Evolutionary conservation across 2,113 vertebrate species (phyloP).

Genomic region (Carlito syrichta): DNA sequence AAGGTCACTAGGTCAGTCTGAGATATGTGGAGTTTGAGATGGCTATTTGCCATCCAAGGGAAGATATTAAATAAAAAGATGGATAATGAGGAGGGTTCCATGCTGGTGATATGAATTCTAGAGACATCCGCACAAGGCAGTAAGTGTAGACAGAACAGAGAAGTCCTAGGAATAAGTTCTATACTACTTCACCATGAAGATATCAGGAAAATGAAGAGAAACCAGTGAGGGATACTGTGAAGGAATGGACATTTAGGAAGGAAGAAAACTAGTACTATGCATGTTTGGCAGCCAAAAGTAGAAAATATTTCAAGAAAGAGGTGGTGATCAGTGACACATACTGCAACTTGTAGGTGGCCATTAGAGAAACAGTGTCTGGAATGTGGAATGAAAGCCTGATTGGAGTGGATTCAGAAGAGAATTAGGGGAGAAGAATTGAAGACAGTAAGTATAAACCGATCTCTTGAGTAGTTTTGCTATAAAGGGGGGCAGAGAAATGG

Average conservation of each 20-base stretch:
- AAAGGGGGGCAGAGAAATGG: not conserved
- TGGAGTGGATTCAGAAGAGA: not conserved
- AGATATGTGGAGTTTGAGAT: not conserved
- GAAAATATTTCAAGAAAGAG: not conserved
- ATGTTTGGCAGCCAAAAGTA: not conserved
- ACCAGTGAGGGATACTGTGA: not conserved
- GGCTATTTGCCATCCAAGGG: not conserved
- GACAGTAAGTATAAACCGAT: not conserved
- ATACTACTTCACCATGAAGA: not conserved
- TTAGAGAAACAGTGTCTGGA: not conserved
- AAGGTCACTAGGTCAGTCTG: not conserved
- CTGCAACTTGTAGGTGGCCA: not conserved
- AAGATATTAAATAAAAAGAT: not conserved
- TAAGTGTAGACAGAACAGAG: not conserved
- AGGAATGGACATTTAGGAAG: not conserved
- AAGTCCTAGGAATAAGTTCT: not conserved
- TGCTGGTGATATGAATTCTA: not conserved
- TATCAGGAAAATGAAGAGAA: not conserved
- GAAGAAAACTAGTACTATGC: not conserved
- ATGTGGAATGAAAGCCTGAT: not conserved
- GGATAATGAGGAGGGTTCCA: not conserved
- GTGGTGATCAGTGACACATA: not conserved
- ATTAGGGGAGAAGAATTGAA: not conserved
- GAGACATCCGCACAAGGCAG: not conserved
- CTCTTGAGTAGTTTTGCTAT: not conserved